Base-by-base conservation (phyloP, 1,140 invertebrate genomes). In the Thaumetopoea pityocampa region DNA sequence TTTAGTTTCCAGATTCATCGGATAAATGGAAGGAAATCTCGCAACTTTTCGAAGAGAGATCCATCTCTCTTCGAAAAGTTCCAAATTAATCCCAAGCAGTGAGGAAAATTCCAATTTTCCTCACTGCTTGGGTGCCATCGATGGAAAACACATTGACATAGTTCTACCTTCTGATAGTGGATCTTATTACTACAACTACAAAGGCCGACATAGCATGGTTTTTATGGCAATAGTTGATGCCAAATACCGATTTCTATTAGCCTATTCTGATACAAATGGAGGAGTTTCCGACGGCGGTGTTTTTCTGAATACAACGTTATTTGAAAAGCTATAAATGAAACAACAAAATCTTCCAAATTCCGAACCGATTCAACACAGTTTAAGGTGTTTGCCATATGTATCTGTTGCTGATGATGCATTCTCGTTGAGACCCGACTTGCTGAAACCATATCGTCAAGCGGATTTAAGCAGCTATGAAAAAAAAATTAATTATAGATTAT, bases 331-430 rank as follows among this genome's bases (percentile, higher is more conserved):
- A n/a, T 5, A 28, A 14, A 36, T 30, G 35, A 36, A 28, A 27
- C 7, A 23, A 14, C 36, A 45, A 30, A 17, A 41, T 26, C 9
- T 51, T 34, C 41, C 48, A 37, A 35, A 18, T 16, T 8, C 18
- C 3, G 26, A 34, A 27, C 26, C 26, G 22, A 27, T 23, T 14
- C 10, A 8, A 33, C 6, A 18, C 16, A 48, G 34, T 40, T 48
- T 5, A 12, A 10, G 47, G 46, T 33, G 43, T 19, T 29, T 57
- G 6, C 45, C 52, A 45, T 65, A 66, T 43, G 55, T 77, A 44
- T 62, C 85, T 56, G 48, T 85, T 5, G 76, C 49, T 9, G 82
- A 84, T 66, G 74, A 79, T 9, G 70, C 70, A 6, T 85, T 85
- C 47, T 43, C 59, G 6, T 46, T 86, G 17, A 30, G 41, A 7